Base-by-base conservation (phyloP, 2,113 vertebrate species). In the Megalops atlanticus region DNA sequence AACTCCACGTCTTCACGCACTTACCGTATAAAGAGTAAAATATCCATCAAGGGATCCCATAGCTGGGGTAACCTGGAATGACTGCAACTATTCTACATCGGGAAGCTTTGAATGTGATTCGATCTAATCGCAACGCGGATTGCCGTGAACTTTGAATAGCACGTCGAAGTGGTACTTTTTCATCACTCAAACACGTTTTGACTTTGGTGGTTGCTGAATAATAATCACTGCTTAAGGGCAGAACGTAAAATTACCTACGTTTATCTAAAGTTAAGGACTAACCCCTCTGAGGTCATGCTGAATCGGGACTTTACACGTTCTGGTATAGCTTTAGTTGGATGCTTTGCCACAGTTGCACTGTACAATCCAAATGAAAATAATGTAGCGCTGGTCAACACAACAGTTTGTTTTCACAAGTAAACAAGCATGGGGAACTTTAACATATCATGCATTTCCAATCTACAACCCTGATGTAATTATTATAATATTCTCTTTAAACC, bases 1-100 rank as follows among this genome's bases (percentile, higher is more conserved):
- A 88, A 89, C 81, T 85, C 84, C 88, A 88, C 85, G 80, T 81
- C 84, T 74, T 79, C 54, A 81, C 58, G 81, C 74, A 79, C 77
- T 45, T 47, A 80, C n/a, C 74, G 11, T 45, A 74, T 79, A 78
- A 41, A 77, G 70, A 70, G 70, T 74, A 43, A 81, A 31, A 27
- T 84, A 77, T 84, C 83, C 83, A 85, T 58, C 27, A 81, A 14
- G 15, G 35, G 73, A 2, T 15, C 41, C n/a, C n/a, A 74, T 64
- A 18, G 27, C 27, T 78, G 31, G 33, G 14, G 16, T 36, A 71
- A 71, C 35, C 69, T 33, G 27, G 14, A 38, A 35, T 36, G 18
- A 43, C 40, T 33, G 14, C 43, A 45, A 79, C 27, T 49, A 31
- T 47, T 49, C 21, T 4, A 11, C 15, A 21, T 3, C 10, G 68